Percentiles rank a stretch among this genome's conserved stretches.
Conservation (phyloP, 2,797 vertebrate species). For the Smutsia temminckii region DNA sequence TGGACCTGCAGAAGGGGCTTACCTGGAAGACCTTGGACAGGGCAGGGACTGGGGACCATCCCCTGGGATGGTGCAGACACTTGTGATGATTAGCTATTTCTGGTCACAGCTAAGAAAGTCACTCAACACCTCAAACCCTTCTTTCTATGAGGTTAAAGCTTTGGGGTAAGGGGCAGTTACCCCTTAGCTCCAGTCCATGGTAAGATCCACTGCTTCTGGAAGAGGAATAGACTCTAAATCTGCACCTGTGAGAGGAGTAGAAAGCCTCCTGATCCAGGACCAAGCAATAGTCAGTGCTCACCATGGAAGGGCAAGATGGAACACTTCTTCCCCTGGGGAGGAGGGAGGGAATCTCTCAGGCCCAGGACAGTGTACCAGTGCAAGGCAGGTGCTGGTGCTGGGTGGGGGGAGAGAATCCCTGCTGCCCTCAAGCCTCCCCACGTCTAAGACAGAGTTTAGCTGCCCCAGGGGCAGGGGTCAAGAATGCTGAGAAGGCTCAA, state of each 20-base stretch:
- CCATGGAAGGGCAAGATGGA: not conserved
- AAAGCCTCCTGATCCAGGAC: not conserved
- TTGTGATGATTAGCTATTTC: accelerated
- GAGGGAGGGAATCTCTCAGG: not conserved
- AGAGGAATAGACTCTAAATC: not conserved
- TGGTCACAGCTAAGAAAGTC: not conserved
- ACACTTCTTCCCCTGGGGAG: not conserved
- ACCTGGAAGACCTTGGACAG: not conserved
- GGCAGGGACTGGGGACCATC: not conserved
- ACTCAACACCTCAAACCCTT: not conserved
- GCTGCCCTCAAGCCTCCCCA: not conserved
- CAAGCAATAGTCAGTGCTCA: not conserved
- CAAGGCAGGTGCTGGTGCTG: not conserved
- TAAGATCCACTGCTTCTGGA: not conserved
- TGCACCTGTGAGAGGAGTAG: not conserved
- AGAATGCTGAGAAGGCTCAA: not conserved
- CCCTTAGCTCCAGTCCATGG: not conserved
- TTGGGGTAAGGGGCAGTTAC: accelerated
- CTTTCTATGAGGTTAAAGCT: not conserved
- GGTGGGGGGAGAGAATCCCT: too few species aligned
- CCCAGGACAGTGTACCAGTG: not conserved
- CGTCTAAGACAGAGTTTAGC: not conserved
- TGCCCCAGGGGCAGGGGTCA: not conserved
- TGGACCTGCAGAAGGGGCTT: accelerated
- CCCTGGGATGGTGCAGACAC: not conserved